Evolutionary conservation across 2,113 vertebrate species (phyloP).

Genomic region (Synodontis membranacea): DNA sequence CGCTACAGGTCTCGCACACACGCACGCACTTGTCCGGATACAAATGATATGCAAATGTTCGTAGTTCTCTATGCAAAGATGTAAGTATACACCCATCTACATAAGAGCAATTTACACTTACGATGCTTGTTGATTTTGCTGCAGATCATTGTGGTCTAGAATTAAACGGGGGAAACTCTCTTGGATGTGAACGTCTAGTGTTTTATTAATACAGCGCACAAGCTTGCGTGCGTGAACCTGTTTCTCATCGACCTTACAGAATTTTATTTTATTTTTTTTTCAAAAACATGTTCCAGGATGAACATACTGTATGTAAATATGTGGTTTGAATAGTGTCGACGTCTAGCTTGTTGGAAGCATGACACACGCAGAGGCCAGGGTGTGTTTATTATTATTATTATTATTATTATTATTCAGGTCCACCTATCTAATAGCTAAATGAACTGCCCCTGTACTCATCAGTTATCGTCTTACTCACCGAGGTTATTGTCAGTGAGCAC

Average conservation of each 20-base stretch:
- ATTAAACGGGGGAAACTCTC: background rate
- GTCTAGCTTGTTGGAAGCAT: background rate
- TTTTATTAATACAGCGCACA: background rate
- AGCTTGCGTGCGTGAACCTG: background rate
- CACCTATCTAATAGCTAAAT: too few relatives aligned
- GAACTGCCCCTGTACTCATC: background rate
- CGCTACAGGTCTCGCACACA: background rate
- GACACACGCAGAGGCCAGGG: too few relatives aligned
- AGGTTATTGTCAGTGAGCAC: slow-evolving; percentile 92
- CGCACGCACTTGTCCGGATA: background rate
- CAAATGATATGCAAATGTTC: slow-evolving; percentile 1
- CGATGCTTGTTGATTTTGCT: background rate
- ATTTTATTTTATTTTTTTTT: background rate
- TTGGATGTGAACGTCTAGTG: background rate
- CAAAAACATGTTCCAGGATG: background rate
- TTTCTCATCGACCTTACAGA: background rate
- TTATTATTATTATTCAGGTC: background rate
- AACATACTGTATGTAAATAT: background rate
- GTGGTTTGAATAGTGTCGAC: background rate
- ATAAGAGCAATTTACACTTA: background rate
- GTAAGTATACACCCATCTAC: background rate
- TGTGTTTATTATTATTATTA: background rate
- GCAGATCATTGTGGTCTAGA: background rate
- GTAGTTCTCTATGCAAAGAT: background rate
- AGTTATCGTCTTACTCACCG: slow-evolving; percentile 68